These are phyloP conservation scores for Menura novaehollandiae DNA, from an alignment of 2,113 vertebrate species.

Conservation along the genomic window DNA sequence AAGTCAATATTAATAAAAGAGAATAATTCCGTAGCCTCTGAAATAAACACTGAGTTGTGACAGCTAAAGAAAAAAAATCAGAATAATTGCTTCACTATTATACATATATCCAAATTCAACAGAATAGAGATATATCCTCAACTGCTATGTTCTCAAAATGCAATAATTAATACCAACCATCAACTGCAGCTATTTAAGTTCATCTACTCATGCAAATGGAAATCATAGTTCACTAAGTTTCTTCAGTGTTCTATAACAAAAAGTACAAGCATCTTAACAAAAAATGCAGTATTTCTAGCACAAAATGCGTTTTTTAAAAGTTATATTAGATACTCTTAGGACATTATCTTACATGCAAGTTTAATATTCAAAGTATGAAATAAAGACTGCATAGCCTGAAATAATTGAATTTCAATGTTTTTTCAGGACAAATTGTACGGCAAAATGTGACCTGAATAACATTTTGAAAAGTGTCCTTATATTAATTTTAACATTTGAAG, in stretches of 20 bases:
- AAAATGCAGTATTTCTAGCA: not conserved
- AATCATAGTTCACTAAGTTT: not conserved
- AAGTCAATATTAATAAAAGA: not conserved
- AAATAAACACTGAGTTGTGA: not conserved
- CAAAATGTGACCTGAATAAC: not conserved
- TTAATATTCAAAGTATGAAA: not conserved
- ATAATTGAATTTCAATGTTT: not conserved
- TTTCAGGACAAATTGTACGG: not conserved
- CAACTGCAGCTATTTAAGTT: not conserved
- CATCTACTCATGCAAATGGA: not conserved
- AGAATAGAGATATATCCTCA: not conserved
- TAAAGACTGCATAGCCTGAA: not conserved
- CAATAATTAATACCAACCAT: not conserved
- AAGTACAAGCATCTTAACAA: not conserved
- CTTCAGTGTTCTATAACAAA: not conserved
- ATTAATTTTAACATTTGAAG: not conserved
- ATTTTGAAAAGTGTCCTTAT: not conserved
- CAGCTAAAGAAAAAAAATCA: not conserved
- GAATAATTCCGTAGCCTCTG: not conserved
- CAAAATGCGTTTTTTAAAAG: not conserved
- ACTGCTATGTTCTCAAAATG: not conserved
- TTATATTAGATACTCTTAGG: not conserved
- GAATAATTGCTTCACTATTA: not conserved
- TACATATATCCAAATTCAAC: not conserved
- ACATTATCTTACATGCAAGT: not conserved